Evolutionary conservation across 2,888 invertebrate species (phyloP).

Genomic region (Teleogryllus oceanicus): DNA sequence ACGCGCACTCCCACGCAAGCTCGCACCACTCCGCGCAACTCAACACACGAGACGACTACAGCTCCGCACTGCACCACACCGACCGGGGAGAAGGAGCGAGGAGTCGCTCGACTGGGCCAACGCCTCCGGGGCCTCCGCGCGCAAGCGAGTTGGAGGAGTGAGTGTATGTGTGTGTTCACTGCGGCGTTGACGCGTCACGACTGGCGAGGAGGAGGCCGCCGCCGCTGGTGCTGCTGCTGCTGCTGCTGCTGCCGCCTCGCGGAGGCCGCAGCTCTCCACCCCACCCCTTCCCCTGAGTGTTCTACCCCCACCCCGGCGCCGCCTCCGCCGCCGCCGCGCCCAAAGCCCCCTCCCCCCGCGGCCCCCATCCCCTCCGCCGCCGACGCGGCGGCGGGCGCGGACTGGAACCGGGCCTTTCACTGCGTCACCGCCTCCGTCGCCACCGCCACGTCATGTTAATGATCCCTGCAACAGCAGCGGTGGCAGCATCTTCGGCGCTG

Average conservation of each 20-base stretch:
- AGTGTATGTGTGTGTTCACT: neutral
- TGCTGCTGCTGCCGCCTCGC: neutral
- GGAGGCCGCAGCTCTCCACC: no score
- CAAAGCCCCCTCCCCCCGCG: neutral
- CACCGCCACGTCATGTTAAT: slow-evolving; percentile 5
- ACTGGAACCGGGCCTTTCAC: neutral
- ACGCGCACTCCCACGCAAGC: neutral
- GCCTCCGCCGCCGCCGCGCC: neutral
- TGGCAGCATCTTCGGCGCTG: neutral
- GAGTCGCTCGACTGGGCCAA: no score
- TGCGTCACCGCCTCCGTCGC: neutral
- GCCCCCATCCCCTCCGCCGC: neutral
- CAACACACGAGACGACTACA: no score
- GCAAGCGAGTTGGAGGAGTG: no score
- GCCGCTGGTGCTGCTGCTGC: neutral
- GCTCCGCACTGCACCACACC: neutral
- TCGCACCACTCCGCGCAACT: neutral
- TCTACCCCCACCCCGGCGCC: neutral
- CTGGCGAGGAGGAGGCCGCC: neutral
- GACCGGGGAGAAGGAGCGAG: neutral
- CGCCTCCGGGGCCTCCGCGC: no score
- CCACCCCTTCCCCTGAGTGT: no score
- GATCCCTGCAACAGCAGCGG: neutral
- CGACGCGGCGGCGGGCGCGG: neutral
- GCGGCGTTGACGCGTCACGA: neutral